Evolutionary conservation across 1,140 invertebrate genomes (phyloP).

Genomic region (Stegodyphus dumicola): DNA sequence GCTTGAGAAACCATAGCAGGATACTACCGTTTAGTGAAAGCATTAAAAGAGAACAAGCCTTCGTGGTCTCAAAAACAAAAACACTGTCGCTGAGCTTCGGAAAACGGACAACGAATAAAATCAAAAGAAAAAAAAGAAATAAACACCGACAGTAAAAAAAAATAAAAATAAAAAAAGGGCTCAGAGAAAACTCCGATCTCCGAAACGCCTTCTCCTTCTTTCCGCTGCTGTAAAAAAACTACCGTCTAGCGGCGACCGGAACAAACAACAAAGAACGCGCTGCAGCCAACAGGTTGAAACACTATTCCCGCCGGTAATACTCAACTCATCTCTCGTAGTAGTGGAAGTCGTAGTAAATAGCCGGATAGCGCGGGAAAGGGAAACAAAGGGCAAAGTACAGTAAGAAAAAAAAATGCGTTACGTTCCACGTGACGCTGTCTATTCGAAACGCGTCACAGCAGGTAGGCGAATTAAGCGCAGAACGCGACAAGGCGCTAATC

Average conservation of each 20-base stretch:
- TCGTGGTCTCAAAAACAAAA: slow-evolving; percentile 15
- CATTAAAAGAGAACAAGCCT: too few relatives aligned
- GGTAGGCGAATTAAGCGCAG: slow-evolving; percentile 50
- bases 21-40: too few relatives aligned
- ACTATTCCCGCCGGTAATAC: slow-evolving; percentile 57
- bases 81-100: not conserved
- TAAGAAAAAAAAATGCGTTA: slow-evolving; percentile 21
- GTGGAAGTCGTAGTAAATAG: slow-evolving; percentile 59
- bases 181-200: slow-evolving; percentile 37
- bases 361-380: slow-evolving; percentile 48
- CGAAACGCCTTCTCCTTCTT: slow-evolving; percentile 20
- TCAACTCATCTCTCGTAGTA: slow-evolving; percentile 47
- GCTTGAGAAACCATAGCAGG: not conserved
- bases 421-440: slow-evolving; percentile 19
- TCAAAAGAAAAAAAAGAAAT: slow-evolving; percentile 16
- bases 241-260: slow-evolving; percentile 36
- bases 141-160: not conserved
- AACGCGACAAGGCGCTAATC: slow-evolving; percentile 54
- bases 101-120: slow-evolving; percentile 17
- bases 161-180: slow-evolving; percentile 2
- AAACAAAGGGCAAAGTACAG: slow-evolving; percentile 19
- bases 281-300: slow-evolving; percentile 59
- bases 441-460: slow-evolving; percentile 26
- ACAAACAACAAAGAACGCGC: slow-evolving; percentile 50
- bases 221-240: slow-evolving; percentile 36